phyloP scores from a whole-genome alignment of 2,797 vertebrate species.

The Taeniopygia guttata region DNA sequence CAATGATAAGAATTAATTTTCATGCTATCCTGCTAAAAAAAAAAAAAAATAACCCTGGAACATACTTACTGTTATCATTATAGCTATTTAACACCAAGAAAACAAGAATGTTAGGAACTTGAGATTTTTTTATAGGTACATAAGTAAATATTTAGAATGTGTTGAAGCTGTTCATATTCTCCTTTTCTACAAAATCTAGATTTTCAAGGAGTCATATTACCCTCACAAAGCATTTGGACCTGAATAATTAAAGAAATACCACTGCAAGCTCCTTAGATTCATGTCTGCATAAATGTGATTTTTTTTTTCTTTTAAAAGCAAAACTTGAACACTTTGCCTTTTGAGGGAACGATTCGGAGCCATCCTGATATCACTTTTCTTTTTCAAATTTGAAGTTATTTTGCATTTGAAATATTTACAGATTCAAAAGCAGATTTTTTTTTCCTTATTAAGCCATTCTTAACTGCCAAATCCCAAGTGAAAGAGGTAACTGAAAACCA shows the following conservation, averaged over 20 bases:
- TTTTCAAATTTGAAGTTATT: neutral
- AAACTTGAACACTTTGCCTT: neutral
- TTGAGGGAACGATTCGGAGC: neutral
- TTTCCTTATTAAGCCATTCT: neutral
- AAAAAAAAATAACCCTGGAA: slow-evolving; percentile 48
- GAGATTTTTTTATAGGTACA: neutral
- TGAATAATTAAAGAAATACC: neutral
- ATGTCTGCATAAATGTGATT: neutral
- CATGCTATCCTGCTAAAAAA: slow-evolving; percentile 31
- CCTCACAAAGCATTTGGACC: neutral
- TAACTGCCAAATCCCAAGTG: neutral
- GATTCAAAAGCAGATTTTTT: neutral
- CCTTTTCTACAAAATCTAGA: neutral
- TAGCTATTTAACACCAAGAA: slow-evolving; percentile 16
- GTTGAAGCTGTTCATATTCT: neutral
- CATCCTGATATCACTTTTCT: neutral
- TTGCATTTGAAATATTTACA: neutral
- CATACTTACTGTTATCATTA: slow-evolving; percentile 24
- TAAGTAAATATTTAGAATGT: neutral
- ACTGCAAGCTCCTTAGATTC: neutral
- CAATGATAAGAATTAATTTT: slow-evolving; percentile 64
- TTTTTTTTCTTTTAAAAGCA: neutral
- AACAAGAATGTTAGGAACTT: neutral
- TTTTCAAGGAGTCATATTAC: neutral
- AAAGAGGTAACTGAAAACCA: neutral